A percentile compares a stretch with the other conserved stretches of the same genome.
phyloP scores from a whole-genome alignment of 2,888 invertebrate genomes.

The Mythimna pallens region DNA sequence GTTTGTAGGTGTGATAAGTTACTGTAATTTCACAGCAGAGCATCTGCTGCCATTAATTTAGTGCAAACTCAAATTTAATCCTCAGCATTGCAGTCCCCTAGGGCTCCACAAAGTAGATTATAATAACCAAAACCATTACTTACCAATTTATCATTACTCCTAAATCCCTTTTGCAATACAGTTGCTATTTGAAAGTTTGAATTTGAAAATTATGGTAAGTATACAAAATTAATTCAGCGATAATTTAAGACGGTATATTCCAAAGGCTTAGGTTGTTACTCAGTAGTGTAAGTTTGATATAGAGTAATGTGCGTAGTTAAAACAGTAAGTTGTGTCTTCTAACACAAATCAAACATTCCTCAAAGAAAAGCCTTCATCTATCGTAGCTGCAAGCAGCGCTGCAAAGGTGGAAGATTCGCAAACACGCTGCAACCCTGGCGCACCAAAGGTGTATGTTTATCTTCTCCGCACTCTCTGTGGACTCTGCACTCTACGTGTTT shows the following conservation, averaged over 20 bases:
- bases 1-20: constrained; percentile 29
- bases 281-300: not conserved
- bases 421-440: constrained; percentile 53
- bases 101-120: constrained; percentile 40
- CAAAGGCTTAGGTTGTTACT: constrained; percentile 1
- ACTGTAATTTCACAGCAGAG: constrained; percentile 22
- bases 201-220: constrained; percentile 46
- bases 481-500: constrained; percentile 58
- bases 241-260: constrained; percentile 12
- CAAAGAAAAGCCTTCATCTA: constrained; percentile 25
- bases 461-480: constrained; percentile 46
- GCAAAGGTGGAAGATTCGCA: constrained; percentile 45
- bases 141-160: constrained; percentile 48
- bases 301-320: not conserved
- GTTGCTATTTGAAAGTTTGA: constrained; percentile 33
- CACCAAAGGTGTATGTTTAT: constrained; percentile 62
- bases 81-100: constrained; percentile 30
- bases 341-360: constrained; percentile 15
- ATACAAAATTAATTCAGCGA: constrained; percentile 27
- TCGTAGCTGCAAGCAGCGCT: constrained; percentile 13
- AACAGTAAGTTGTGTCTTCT: not conserved
- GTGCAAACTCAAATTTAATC: constrained; percentile 53
- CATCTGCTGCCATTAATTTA: constrained; percentile 43
- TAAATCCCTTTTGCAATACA: constrained; percentile 49
- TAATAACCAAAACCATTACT: constrained; percentile 53